These are phyloP conservation scores for Anguilla rostrata DNA, from an alignment of 2,113 vertebrate genomes.

Conservation along the genomic window DNA sequence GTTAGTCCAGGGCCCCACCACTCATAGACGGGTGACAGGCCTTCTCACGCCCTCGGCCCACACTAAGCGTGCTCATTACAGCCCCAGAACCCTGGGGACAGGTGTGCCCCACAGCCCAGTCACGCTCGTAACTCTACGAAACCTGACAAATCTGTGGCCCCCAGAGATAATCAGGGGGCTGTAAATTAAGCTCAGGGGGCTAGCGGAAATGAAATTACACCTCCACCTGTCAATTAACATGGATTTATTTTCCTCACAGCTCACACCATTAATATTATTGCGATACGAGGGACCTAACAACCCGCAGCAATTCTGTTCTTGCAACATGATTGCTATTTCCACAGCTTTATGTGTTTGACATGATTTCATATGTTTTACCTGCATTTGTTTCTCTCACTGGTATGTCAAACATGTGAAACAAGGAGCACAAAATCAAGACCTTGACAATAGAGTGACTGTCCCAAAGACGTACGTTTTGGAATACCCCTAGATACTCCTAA, in stretches of 20 bases:
- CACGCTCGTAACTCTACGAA: neutral
- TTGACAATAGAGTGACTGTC: neutral
- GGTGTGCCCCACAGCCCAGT: slow-evolving; percentile 41
- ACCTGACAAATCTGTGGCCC: slow-evolving; percentile 19
- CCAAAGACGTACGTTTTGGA: neutral
- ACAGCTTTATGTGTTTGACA: neutral
- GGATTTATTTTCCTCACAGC: slow-evolving; percentile 4
- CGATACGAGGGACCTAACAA: neutral
- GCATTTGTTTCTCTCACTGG: neutral
- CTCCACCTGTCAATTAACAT: slow-evolving; percentile 32
- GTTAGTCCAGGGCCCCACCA: neutral
- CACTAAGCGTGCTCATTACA: slow-evolving; percentile 43
- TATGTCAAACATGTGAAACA: neutral
- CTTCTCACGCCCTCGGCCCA: slow-evolving; percentile 55
- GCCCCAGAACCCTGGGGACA: slow-evolving; percentile 46
- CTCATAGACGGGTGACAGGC: slow-evolving; percentile 28
- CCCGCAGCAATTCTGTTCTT: neutral
- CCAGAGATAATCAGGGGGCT: slow-evolving; percentile 10
- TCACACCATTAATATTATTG: no score
- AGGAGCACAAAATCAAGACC: neutral
- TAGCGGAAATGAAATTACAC: slow-evolving; percentile 28
- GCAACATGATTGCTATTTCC: neutral
- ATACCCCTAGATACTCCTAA: neutral
- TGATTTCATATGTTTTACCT: no score
- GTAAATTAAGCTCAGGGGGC: slow-evolving; percentile 21